Percentiles rank a stretch among this genome's conserved stretches.
phyloP scores from a whole-genome alignment of 2,797 vertebrate species.

The Bradypodion pumilum region DNA sequence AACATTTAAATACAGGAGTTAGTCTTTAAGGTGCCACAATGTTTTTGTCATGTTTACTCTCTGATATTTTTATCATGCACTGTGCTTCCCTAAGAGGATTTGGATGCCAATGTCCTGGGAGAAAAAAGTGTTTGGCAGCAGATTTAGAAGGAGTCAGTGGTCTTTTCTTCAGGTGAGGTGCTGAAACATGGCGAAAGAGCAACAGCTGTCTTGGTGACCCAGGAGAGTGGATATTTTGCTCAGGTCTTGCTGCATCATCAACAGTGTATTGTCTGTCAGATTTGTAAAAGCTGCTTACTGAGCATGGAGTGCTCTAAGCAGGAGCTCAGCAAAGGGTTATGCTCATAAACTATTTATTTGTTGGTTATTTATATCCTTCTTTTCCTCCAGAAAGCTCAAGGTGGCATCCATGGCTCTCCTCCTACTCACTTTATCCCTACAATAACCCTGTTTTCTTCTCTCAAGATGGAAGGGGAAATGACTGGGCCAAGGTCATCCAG shows the following conservation, averaged over 20 bases:
- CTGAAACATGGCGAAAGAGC: constrained; percentile 31
- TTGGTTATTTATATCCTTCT: background rate
- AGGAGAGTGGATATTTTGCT: constrained; percentile 46
- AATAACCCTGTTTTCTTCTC: too few species aligned
- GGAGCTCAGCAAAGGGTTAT: constrained; percentile 53
- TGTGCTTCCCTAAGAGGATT: constrained; percentile 33
- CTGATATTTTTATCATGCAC: background rate
- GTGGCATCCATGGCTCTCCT: too few species aligned
- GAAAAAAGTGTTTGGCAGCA: constrained; percentile 46
- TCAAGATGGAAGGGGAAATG: too few species aligned
- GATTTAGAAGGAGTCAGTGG: background rate
- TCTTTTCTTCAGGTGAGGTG: background rate
- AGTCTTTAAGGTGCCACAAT: too few species aligned
- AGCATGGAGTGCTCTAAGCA: constrained; percentile 60
- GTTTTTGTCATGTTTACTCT: too few species aligned
- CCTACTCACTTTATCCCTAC: too few species aligned
- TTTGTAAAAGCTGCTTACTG: constrained; percentile 63
- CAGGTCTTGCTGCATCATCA: constrained; percentile 49
- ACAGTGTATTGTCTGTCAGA: constrained; percentile 65
- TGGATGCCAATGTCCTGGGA: constrained; percentile 29
- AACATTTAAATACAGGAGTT: too few species aligned
- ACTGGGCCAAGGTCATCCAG: too few species aligned
- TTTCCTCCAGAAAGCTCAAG: too few species aligned
- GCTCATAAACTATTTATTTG: constrained; percentile 61
- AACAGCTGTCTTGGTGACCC: constrained; percentile 27